phyloP scores from a whole-genome alignment of 2,113 vertebrate species.

The Onychorhynchus coronatus region DNA sequence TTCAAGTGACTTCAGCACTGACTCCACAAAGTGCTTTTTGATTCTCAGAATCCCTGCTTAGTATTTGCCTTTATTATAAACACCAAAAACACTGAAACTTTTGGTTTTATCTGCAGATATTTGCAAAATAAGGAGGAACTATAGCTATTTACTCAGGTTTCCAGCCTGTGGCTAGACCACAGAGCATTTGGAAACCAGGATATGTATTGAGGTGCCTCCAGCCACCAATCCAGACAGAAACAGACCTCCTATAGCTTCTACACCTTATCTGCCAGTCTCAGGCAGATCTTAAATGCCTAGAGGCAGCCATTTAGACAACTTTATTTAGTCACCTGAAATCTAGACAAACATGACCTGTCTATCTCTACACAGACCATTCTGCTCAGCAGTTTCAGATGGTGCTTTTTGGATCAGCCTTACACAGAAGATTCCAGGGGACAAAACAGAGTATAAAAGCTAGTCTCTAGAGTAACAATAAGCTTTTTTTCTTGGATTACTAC shows the following conservation, averaged over 20 bases:
- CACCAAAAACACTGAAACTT: neutral
- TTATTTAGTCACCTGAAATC: neutral
- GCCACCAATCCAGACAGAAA: neutral
- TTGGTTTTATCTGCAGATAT: neutral
- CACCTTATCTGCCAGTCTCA: neutral
- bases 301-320: neutral
- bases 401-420: neutral
- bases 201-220: neutral
- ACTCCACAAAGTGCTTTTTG: neutral
- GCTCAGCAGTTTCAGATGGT: neutral
- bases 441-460: neutral
- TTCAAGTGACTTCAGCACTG: neutral
- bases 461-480: neutral
- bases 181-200: neutral
- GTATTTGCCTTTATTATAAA: neutral
- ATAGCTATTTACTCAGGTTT: neutral
- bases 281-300: neutral
- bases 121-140: neutral
- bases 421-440: neutral
- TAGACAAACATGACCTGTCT: accelerated
- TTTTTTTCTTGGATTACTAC: neutral
- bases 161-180: accelerated
- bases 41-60: neutral
- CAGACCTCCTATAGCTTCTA: neutral
- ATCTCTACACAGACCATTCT: neutral